Evolutionary conservation across 2,113 vertebrate genomes (phyloP).

Genomic region (Indicator indicator): DNA sequence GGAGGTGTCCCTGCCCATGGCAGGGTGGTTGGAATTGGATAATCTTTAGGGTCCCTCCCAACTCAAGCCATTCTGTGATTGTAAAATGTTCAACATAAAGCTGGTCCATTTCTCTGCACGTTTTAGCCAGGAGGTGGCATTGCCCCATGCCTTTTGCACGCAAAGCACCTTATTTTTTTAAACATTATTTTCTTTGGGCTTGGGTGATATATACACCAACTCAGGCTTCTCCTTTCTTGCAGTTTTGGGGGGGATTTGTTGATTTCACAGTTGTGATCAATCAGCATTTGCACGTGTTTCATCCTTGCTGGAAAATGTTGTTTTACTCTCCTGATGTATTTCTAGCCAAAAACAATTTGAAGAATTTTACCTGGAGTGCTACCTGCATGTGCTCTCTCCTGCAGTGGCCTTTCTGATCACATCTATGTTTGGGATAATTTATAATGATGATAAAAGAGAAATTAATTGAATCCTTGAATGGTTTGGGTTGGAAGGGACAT

Average conservation of each 20-base stretch:
- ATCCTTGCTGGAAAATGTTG: background rate
- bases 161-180: background rate
- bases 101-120: background rate
- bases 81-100: background rate
- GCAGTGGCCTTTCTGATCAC: background rate
- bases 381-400: background rate
- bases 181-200: background rate
- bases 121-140: slow-evolving; percentile 77
- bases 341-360: background rate
- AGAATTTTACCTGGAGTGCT: background rate
- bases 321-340: background rate
- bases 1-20: no score
- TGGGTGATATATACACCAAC: background rate
- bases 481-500: no score
- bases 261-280: background rate
- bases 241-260: background rate
- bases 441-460: background rate
- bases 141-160: slow-evolving; percentile 61
- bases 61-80: no score
- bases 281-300: background rate
- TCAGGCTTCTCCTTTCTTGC: background rate
- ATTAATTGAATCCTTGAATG: background rate
- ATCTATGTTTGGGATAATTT: background rate
- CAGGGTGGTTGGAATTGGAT: no score
- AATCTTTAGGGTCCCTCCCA: no score